Base-by-base conservation (phyloP, 1,140 invertebrate species). In the Trichonephila inaurata region DNA sequence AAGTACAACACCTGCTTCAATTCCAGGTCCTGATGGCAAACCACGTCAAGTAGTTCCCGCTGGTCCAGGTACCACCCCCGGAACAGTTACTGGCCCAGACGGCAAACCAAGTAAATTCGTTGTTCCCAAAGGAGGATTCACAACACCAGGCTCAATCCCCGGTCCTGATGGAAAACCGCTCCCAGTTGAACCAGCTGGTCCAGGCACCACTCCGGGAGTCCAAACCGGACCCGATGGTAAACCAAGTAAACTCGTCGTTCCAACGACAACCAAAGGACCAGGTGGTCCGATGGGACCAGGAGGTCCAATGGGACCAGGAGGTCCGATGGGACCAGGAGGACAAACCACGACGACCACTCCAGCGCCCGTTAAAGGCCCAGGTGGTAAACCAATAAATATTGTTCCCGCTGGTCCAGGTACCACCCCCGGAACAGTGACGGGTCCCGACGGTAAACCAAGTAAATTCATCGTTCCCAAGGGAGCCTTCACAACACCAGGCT, bases 141-240 rank as follows among this genome's bases (percentile, higher is more conserved):
- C 51, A 0, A 89, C 87, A 33, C 87, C 87, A 44, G 87, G 87
- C 40, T 62, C 87, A 6, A 69, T 89, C 58, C 62, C 61, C 21
- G 87, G 87, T 14, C 89, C 89, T 2, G 69, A 90, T 28, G 89
- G 89, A 12, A 58, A 33, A 18, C 89, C 89, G 14, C 24, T 90
- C 7, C 44, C 12, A 33, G 28, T 90, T 33, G 44, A 33, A 44
- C 28, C 88, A 12, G 88, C 66, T 24, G 88, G 88, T 14, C 88
- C 88, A 7, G 88, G 88, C 0, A 77, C 88, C 18, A 89, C 87
- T 16, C 87, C 87, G 21, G 61, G 62, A 12, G 4, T 18, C 14
- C 16, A 51, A 19, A 89, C 87, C 10, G 87, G 62, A 21, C 87
- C 87, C 24, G 87, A 89, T 61, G 85, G 85, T 18, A 58, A 90